phyloP scores from a whole-genome alignment of 2,888 invertebrate species.

The Dorcus parallelipipedus region DNA sequence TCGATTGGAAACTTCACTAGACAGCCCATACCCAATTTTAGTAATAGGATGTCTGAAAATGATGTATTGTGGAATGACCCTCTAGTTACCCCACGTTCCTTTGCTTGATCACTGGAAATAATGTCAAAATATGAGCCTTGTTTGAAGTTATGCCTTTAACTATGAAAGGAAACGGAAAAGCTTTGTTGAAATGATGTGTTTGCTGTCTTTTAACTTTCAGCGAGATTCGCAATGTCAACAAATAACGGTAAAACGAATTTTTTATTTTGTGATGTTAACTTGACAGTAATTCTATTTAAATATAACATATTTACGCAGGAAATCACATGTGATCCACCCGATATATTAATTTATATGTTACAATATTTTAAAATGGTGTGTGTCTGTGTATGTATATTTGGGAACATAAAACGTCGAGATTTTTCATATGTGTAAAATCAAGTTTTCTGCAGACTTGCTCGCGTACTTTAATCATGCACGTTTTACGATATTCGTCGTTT shows the following conservation, averaged over 20 bases:
- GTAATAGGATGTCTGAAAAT: constrained; percentile 47
- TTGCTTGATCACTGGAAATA: constrained; percentile 36
- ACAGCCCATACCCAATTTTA: constrained; percentile 41
- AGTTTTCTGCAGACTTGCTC: neutral
- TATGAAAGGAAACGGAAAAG: constrained; percentile 27
- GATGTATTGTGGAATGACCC: constrained; percentile 46
- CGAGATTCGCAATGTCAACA: neutral
- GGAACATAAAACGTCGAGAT: too few relatives aligned
- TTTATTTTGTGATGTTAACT: too few relatives aligned
- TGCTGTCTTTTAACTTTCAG: neutral
- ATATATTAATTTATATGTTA: too few relatives aligned
- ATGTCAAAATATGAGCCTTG: constrained; percentile 33
- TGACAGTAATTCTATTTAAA: too few relatives aligned
- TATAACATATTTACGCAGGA: too few relatives aligned
- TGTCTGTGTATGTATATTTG: too few relatives aligned
- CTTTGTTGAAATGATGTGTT: constrained; percentile 22
- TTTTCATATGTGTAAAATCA: too few relatives aligned
- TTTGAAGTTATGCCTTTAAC: constrained; percentile 20
- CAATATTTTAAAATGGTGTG: too few relatives aligned
- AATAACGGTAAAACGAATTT: too few relatives aligned
- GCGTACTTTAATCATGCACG: constrained; percentile 5
- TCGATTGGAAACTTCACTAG: constrained; percentile 34
- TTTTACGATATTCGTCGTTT: constrained; percentile 13
- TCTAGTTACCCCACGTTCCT: constrained; percentile 18
- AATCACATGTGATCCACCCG: too few relatives aligned